Base-by-base conservation (phyloP, 2,797 vertebrate species). In the Orientallactaga sibirica region DNA sequence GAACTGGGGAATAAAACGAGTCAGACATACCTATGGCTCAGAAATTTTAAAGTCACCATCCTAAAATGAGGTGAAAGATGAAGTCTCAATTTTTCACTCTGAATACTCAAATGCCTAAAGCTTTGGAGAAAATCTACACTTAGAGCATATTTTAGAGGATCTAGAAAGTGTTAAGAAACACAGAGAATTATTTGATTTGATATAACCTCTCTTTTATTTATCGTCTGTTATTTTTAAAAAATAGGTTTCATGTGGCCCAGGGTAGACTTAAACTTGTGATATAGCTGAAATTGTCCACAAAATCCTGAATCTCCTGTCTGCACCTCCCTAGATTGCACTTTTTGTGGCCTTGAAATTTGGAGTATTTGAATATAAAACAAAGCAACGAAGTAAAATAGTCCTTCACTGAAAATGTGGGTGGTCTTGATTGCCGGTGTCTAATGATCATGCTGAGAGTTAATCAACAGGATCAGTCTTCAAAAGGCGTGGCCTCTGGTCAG, bases 71-170 rank as follows among this genome's bases (percentile, higher is more conserved):
- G 70, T 90, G 75, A 90, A 86, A 11, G n/a, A 43, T 66, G 4
- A 9, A 64, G 64, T 19, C 6, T 95, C 48, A 92, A 0, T 37
- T 87, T 92, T 92, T 81, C 19, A 29, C 86, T 89, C 15, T 16
- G 82, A n/a, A 75, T 18, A 19, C 5, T 77, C 12, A 83, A 85
- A 87, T 37, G 3, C 4, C 61, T 62, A 19, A 48, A 62, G 12
- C 3, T 91, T 94, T 79, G 22, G 16, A 83, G 33, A 61, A 18
- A 93, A 93, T 68, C 55, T 73, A 25, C 2, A 81, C 5, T 68
- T 76, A 20, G 2, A 29, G 24, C 16, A 64, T 64, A 24, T 20
- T 64, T 64, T 64, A 25, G 24, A 64, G 55, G 55, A 14, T 58
- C 9, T 58, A 58, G 55, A 1, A 58, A 58, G 55, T 58, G 16